Evolutionary conservation across 2,888 invertebrate species (phyloP).

Genomic region (Antheraea yamamai): DNA sequence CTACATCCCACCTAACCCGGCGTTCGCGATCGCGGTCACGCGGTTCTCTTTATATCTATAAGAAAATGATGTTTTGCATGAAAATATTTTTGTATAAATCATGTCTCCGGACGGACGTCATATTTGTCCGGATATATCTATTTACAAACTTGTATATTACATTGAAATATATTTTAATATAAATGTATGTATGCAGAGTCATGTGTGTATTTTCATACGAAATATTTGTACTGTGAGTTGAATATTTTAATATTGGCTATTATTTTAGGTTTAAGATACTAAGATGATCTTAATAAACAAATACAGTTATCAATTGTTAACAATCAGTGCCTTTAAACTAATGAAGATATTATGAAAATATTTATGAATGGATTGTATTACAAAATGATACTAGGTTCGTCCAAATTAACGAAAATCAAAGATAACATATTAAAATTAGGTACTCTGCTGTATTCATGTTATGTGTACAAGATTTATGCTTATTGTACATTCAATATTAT

Average conservation of each 20-base stretch:
- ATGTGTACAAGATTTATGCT: slow-evolving; percentile 37
- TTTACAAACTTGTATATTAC: slow-evolving; percentile 77
- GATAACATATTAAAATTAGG: slow-evolving; percentile 32
- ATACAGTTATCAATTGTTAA: slow-evolving; percentile 73
- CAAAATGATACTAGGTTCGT: slow-evolving; percentile 49
- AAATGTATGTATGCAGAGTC: slow-evolving; percentile 77
- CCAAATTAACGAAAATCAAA: slow-evolving; percentile 51
- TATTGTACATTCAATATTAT: slow-evolving; percentile 20
- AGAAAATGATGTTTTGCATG: slow-evolving; percentile 57
- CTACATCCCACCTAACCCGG: slow-evolving; percentile 73
- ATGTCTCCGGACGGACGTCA: slow-evolving; percentile 58
- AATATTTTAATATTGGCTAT: slow-evolving; percentile 80
- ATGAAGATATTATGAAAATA: slow-evolving; percentile 65
- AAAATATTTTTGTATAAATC: slow-evolving; percentile 76
- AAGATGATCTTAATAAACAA: slow-evolving; percentile 67
- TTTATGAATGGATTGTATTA: slow-evolving; percentile 62
- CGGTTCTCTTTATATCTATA: slow-evolving; percentile 51
- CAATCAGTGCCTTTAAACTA: slow-evolving; percentile 76
- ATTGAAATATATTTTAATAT: slow-evolving; percentile 76
- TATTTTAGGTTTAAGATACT: slow-evolving; percentile 59
- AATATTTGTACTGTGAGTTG: slow-evolving; percentile 72
- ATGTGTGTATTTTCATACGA: slow-evolving; percentile 79
- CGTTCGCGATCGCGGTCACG: slow-evolving; percentile 54
- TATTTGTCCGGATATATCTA: slow-evolving; percentile 60
- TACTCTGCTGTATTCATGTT: slow-evolving; percentile 41